Percentiles rank a stretch among this genome's conserved stretches.
phyloP scores from a whole-genome alignment of 2,888 invertebrate species.

The Stenotaenia linearis region DNA sequence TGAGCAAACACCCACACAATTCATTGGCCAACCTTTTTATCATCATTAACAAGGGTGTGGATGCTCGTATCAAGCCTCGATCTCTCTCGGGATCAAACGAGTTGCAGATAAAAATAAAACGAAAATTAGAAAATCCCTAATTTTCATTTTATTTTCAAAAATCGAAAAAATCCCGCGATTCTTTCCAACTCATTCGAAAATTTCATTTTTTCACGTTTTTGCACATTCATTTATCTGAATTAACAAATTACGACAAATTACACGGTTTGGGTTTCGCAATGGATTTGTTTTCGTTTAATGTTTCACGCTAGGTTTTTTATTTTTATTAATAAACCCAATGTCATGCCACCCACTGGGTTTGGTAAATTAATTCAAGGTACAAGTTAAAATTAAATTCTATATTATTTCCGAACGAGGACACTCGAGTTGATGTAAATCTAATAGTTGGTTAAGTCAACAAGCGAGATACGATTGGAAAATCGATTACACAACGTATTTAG shows the following conservation, averaged over 20 bases:
- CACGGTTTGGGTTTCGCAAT: background rate
- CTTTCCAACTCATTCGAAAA: too few species aligned
- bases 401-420: background rate
- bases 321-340: background rate
- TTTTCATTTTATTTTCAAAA: background rate
- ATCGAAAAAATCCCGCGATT: too few species aligned
- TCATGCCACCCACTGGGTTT: background rate
- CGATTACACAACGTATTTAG: too few species aligned
- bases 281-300: background rate
- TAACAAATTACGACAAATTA: too few species aligned
- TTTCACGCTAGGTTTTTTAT: background rate
- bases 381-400: background rate
- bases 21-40: slow-evolving; percentile 10
- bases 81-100: background rate
- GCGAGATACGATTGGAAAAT: too few species aligned
- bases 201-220: too few species aligned
- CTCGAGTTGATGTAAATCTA: background rate
- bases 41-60: slow-evolving; percentile 7
- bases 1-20: background rate
- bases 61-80: background rate
- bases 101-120: background rate
- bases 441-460: too few species aligned
- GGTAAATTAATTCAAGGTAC: background rate
- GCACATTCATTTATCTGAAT: too few species aligned
- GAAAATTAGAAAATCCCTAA: background rate